Evolutionary conservation across 2,888 invertebrate species (phyloP).

Genomic region (Eubasilissa splendida): DNA sequence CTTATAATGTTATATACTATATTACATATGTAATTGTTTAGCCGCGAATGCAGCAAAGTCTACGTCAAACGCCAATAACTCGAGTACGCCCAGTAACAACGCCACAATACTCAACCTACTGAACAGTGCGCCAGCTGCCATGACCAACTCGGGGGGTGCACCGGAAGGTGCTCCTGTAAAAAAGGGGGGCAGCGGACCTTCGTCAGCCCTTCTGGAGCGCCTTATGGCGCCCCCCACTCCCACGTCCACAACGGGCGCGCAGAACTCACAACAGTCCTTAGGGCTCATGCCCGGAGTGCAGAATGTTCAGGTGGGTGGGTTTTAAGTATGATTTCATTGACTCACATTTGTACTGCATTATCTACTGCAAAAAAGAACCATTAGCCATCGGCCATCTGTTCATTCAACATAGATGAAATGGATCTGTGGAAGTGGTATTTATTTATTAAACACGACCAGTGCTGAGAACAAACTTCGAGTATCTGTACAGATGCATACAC

Average conservation of each 20-base stretch:
- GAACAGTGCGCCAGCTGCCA: conserved; percentile 84
- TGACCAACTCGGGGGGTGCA: conserved; percentile 71
- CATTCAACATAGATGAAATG: too few species aligned
- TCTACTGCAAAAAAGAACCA: too few species aligned
- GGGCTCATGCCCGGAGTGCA: conserved; percentile 76
- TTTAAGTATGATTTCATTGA: too few species aligned
- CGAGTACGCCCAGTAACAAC: conserved; percentile 71
- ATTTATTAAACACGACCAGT: too few species aligned
- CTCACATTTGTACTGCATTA: too few species aligned
- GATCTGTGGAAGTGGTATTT: too few species aligned
- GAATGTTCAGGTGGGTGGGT: conserved; percentile 77
- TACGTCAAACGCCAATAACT: conserved; percentile 64
- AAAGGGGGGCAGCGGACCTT: conserved; percentile 49
- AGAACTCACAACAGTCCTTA: conserved; percentile 37
- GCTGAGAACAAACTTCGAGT: too few species aligned
- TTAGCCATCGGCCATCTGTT: too few species aligned
- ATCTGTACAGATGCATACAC: too few species aligned
- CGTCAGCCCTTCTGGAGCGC: conserved; percentile 57
- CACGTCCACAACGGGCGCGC: conserved; percentile 16
- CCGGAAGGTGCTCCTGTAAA: conserved; percentile 62
- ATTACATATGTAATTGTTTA: conserved; percentile 46
- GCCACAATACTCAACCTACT: conserved; percentile 84
- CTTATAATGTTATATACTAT: too few species aligned
- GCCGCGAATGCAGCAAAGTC: conserved; percentile 70
- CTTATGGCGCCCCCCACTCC: conserved; percentile 59